Conservation (phyloP, 92 coral and sea anemone genomes). For the Palythoa heliodiscus region DNA sequence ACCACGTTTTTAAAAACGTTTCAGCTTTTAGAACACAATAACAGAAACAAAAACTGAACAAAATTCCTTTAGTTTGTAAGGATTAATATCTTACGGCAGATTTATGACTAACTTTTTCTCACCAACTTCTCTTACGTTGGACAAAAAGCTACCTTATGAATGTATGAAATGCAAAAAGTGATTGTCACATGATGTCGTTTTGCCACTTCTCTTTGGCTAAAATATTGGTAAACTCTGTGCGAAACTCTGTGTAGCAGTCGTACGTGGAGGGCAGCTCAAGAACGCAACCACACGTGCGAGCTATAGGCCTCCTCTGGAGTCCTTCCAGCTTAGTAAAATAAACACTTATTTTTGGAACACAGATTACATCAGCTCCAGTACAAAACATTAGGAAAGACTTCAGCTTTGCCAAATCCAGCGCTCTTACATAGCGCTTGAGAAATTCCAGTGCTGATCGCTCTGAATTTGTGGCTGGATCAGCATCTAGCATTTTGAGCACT, state of each 20-base stretch:
- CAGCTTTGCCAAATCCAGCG: slow-evolving; percentile 48
- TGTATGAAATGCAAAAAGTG: neutral
- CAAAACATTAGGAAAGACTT: slow-evolving; percentile 52
- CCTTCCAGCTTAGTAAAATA: slow-evolving; percentile 60
- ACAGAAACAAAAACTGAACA: slow-evolving; percentile 14
- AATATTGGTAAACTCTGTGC: slow-evolving; percentile 58
- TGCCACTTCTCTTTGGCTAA: slow-evolving; percentile 62
- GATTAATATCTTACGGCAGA: neutral
- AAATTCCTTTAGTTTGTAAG: neutral
- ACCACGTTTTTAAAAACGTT: neutral
- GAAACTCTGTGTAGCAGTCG: slow-evolving; percentile 64
- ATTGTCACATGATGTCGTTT: slow-evolving; percentile 54
- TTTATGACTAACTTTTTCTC: neutral
- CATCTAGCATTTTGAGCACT: slow-evolving; percentile 27
- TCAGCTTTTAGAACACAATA: neutral
- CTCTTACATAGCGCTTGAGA: slow-evolving; percentile 30
- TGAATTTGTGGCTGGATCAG: slow-evolving; percentile 13
- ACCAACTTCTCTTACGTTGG: slow-evolving; percentile 3
- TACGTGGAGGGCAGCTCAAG: slow-evolving; percentile 62
- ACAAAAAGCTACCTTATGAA: slow-evolving; percentile 11
- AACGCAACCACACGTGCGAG: slow-evolving; percentile 55
- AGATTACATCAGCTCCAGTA: slow-evolving; percentile 62
- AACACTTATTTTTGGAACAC: slow-evolving; percentile 46
- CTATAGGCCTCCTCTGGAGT: slow-evolving; percentile 56
- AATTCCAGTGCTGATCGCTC: slow-evolving; percentile 40